Percentiles rank a stretch among this genome's conserved stretches.
Conservation (phyloP, 2,113 vertebrate species). For the Eleginops maclovinus region DNA sequence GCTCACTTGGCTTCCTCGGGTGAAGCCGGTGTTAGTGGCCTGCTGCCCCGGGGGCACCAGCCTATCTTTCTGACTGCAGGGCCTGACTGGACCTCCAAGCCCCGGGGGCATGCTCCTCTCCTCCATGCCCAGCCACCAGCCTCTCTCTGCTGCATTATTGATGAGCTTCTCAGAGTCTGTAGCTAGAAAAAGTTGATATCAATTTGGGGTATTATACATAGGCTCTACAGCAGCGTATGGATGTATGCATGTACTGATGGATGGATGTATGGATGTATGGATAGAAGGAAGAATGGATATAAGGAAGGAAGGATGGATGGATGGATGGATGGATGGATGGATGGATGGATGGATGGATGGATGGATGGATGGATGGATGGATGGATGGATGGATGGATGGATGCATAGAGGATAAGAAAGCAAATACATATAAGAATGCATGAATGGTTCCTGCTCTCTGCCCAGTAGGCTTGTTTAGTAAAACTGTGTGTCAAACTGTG, state of each 20-base stretch:
- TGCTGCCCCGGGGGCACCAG: conserved; percentile 63
- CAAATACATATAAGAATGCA: conserved; percentile 1
- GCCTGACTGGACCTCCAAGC: conserved; percentile 48
- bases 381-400: background rate
- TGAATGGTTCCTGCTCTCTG: conserved; percentile 16
- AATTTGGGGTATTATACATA: conserved; percentile 20
- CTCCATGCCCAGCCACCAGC: conserved; percentile 45
- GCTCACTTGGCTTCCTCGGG: conserved; percentile 50
- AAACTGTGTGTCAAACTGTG: conserved; percentile 50
- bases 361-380: background rate
- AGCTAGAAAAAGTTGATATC: conserved; percentile 20
- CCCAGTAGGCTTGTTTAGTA: conserved; percentile 39
- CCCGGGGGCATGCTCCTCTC: conserved; percentile 63
- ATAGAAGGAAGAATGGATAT: background rate
- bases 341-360: conserved; percentile 2
- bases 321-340: background rate
- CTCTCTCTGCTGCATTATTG: conserved; percentile 72
- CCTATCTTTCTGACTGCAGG: conserved; percentile 68
- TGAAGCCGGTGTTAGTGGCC: conserved; percentile 64
- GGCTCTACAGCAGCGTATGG: background rate
- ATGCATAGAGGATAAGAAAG: conserved; percentile 3
- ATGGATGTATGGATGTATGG: conserved; percentile 1
- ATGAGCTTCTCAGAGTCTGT: conserved; percentile 55
- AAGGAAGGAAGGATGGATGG: background rate
- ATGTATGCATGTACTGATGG: conserved; percentile 5